Percentiles rank a stretch among this genome's conserved stretches.
phyloP scores from a whole-genome alignment of 2,888 invertebrate genomes.

The Amiota communis region DNA sequence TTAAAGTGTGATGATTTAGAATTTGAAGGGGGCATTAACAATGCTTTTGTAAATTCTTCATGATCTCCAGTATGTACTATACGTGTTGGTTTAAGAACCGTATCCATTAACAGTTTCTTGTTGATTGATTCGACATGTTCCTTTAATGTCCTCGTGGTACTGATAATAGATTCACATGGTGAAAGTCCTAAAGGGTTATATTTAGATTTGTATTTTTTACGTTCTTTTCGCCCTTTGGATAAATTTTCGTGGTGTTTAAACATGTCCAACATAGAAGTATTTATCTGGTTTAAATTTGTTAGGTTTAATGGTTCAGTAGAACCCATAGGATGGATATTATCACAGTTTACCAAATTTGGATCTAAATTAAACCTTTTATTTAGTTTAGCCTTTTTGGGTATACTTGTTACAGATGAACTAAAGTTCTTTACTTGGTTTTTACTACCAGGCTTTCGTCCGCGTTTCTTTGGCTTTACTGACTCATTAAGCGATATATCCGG shows the following conservation, averaged over 20 bases:
- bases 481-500: neutral
- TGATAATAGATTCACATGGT: conserved; percentile 2
- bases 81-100: conserved; percentile 56
- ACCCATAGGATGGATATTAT: neutral
- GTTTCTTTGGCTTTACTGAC: conserved; percentile 63
- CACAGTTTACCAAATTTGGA: neutral
- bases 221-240: conserved; percentile 60
- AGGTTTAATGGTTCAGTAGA: conserved; percentile 5
- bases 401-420: neutral
- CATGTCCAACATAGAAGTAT: conserved; percentile 7
- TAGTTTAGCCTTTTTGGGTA: conserved; percentile 35
- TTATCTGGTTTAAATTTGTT: conserved; percentile 39
- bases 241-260: too few relatives aligned
- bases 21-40: conserved; percentile 24
- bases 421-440: conserved; percentile 59
- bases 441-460: conserved; percentile 69
- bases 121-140: conserved; percentile 61
- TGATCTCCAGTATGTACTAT: conserved; percentile 50
- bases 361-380: conserved; percentile 21
- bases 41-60: neutral
- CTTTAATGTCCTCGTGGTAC: conserved; percentile 41
- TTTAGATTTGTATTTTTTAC: conserved; percentile 56
- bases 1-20: conserved; percentile 40
- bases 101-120: conserved; percentile 73
- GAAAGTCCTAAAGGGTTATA: conserved; percentile 25